Evolutionary conservation across 92 coral and sea anemone species (phyloP).

Genomic region (Umimayanthus kanabou): DNA sequence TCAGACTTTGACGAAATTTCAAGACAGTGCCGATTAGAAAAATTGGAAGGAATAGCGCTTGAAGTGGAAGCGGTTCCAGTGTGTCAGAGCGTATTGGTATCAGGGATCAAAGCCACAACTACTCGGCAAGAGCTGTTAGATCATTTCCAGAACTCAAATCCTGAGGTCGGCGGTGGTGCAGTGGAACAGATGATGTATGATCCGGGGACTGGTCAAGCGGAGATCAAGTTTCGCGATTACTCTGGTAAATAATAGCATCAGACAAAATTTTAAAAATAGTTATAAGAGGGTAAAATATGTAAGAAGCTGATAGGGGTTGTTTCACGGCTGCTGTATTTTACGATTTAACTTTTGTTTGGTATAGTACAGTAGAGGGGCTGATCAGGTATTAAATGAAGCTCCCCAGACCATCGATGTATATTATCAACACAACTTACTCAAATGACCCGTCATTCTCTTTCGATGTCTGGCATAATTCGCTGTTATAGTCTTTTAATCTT

Average conservation of each 20-base stretch:
- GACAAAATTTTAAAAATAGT: not conserved
- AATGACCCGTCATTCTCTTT: no score
- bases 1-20: constrained; percentile 1
- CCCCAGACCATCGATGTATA: no score
- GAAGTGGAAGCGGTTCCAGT: constrained; percentile 44
- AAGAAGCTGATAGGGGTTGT: not conserved
- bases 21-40: constrained; percentile 32
- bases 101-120: constrained; percentile 48
- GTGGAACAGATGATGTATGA: constrained; percentile 48
- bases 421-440: no score
- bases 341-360: no score
- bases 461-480: no score
- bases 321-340: no score
- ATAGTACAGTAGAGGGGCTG: no score
- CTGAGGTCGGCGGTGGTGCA: constrained; percentile 60
- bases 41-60: constrained; percentile 51
- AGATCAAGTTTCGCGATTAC: constrained; percentile 11
- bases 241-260: not conserved
- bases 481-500: no score
- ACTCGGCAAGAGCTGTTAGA: constrained; percentile 47
- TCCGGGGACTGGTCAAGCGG: constrained; percentile 56
- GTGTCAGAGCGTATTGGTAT: constrained; percentile 59
- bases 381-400: no score
- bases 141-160: constrained; percentile 55
- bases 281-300: not conserved